These are phyloP conservation scores for Acronicta alni DNA, from an alignment of 2,888 invertebrate species.

Conservation along the genomic window DNA sequence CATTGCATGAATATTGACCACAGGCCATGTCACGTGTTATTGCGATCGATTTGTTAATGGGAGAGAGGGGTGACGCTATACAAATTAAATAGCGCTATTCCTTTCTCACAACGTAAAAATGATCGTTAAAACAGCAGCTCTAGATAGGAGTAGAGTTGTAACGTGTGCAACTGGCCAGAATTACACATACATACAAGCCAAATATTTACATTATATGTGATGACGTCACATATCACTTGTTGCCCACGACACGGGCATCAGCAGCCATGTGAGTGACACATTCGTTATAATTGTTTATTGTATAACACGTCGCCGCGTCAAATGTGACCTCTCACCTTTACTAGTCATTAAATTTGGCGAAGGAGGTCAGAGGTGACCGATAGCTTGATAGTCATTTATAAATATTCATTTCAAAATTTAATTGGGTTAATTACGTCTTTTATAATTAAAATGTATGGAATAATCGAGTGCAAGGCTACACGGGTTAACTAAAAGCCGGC, in stretches of 20 bases:
- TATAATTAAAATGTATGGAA: background rate
- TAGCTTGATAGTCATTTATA: constrained; percentile 10
- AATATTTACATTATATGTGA: too few species aligned
- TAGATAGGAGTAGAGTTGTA: too few species aligned
- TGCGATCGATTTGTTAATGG: too few species aligned
- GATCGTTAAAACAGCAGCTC: too few species aligned
- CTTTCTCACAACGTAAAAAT: too few species aligned
- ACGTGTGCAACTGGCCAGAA: too few species aligned
- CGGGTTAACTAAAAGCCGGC: background rate
- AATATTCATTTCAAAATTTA: constrained; percentile 17
- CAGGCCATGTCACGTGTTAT: too few species aligned
- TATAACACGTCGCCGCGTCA: constrained; percentile 6
- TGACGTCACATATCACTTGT: constrained; percentile 18
- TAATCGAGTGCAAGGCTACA: background rate
- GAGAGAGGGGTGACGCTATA: too few species aligned
- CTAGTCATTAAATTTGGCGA: constrained; percentile 17
- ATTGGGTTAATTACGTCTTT: constrained; percentile 15
- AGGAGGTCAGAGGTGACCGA: background rate
- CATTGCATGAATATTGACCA: too few species aligned
- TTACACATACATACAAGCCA: too few species aligned
- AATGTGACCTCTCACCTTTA: constrained; percentile 13
- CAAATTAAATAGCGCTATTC: too few species aligned
- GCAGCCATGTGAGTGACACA: constrained; percentile 21
- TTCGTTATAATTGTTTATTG: constrained; percentile 14
- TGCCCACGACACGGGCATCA: constrained; percentile 22